These are phyloP conservation scores for Panagrolaimus sp. DNA, from an alignment of 1,140 invertebrate species.

Conservation along the genomic window DNA sequence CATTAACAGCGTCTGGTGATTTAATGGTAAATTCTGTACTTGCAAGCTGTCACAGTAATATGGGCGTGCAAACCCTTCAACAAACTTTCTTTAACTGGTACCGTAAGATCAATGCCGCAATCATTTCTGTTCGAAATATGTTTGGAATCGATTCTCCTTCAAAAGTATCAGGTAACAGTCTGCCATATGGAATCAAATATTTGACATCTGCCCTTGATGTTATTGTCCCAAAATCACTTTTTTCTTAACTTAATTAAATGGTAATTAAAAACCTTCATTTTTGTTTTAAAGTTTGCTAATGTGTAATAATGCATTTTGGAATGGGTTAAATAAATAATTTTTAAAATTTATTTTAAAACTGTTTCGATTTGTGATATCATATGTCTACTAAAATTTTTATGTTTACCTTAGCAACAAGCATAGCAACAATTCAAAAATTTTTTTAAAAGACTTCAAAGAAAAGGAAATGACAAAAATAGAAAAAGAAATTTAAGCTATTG, in stretches of 20 bases:
- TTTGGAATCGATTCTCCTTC: background rate
- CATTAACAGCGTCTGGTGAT: slow-evolving; percentile 42
- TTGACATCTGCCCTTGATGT: slow-evolving; percentile 23
- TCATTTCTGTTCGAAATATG: background rate
- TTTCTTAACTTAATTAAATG: background rate
- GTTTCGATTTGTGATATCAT: too few species aligned
- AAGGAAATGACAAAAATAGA: too few species aligned
- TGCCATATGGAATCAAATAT: slow-evolving; percentile 30
- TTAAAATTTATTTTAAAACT: too few species aligned
- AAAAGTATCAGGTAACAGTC: slow-evolving; percentile 1
- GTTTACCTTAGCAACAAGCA: too few species aligned
- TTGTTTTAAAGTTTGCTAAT: background rate
- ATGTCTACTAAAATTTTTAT: too few species aligned
- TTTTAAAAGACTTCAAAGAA: too few species aligned
- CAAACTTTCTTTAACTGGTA: slow-evolving; percentile 49
- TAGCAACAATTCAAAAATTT: too few species aligned
- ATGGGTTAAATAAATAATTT: too few species aligned
- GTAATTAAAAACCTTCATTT: background rate
- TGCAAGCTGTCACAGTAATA: slow-evolving; percentile 45
- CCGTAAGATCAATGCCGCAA: background rate
- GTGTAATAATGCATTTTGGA: too few species aligned
- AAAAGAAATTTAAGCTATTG: too few species aligned
- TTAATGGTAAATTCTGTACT: slow-evolving; percentile 43
- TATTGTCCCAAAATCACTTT: slow-evolving; percentile 21
- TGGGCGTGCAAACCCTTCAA: slow-evolving; percentile 49